Base-by-base conservation (phyloP, 1,140 invertebrate genomes). In the Aradophagus sp. region DNA sequence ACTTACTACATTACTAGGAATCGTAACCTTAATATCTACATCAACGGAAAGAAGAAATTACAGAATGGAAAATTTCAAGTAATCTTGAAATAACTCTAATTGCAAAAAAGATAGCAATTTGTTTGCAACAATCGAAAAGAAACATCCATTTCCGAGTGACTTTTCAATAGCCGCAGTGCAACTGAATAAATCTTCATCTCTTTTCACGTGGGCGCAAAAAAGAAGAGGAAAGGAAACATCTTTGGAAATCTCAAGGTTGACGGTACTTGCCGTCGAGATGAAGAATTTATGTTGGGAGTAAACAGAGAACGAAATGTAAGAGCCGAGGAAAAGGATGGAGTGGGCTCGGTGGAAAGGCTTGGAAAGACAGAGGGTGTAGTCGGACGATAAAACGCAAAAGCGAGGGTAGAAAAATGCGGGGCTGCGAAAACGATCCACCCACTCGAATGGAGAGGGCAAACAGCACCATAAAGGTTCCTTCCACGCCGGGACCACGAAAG, bases 381-480 rank as follows among this genome's bases (percentile, higher is more conserved):
- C 55, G 38, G 36, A 61, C 62, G 73, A 75, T 68, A 71, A 73
- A 63, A 56, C 67, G 72, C 31, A 65, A 63, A 52, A 66, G 44
- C 50, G 56, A 55, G 58, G 58, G 53, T 66, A 32, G 50, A 67
- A 55, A 45, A 70, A 72, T 76, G 59, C 61, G 65, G 41, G 62
- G 44, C 65, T 62, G 74, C 72, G 78, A 79, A 81, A 81, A 70
- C 71, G 78, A 78, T 67, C 71, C 69, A 63, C 70, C 79, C 73
- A 74, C 77, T 75, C 61, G 74, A 75, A 56, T 65, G 65, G 58
- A 81, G 74, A 76, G 76, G 70, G 68, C 75, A 80, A 80, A 82
- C 74, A 78, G 75, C 68, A 39, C 68, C 63, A 77, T 77, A 79
- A 77, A 80, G 75, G 76, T 77, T 77, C 61, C 74, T 75, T 76